Conservation (phyloP, 2,888 invertebrate species). For the Phortica okadai region DNA sequence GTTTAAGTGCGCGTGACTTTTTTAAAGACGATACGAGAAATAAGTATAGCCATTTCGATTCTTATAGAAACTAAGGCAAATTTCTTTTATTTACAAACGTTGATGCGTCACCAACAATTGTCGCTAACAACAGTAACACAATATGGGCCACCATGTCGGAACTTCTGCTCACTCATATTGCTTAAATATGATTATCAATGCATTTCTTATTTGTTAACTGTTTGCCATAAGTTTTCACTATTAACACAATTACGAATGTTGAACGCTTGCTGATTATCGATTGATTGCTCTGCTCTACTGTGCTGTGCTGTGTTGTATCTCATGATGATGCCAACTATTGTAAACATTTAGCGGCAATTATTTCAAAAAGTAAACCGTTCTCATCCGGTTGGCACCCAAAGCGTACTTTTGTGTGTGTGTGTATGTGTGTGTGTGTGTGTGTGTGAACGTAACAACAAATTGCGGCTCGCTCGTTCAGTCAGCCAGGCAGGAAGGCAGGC, state of each 20-base stretch:
- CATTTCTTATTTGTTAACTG: conserved; percentile 7
- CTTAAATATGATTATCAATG: background rate
- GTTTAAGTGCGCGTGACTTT: conserved; percentile 12
- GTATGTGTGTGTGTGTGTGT: conserved; percentile 5
- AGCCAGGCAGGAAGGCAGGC: background rate
- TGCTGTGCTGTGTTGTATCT: background rate
- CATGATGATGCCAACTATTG: background rate
- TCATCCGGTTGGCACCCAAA: conserved; percentile 63
- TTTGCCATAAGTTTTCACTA: conserved; percentile 14
- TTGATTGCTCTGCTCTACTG: background rate
- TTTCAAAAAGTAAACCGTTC: conserved; percentile 54
- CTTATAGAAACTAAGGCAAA: background rate
- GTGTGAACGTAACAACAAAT: background rate
- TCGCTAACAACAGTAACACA: background rate
- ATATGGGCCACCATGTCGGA: conserved; percentile 8
- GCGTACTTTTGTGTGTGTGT: conserved; percentile 2
- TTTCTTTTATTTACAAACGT: background rate
- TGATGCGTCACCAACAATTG: background rate
- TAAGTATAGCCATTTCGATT: background rate
- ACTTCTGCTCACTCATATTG: background rate
- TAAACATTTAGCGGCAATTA: conserved; percentile 20
- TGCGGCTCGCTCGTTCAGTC: background rate
- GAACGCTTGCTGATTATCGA: background rate
- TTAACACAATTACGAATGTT: conserved; percentile 21
- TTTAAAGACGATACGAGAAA: background rate